A percentile compares a stretch with the other conserved stretches of the same genome.
phyloP scores from a whole-genome alignment of 2,797 vertebrate species.

The Melanogrammus aeglefinus region DNA sequence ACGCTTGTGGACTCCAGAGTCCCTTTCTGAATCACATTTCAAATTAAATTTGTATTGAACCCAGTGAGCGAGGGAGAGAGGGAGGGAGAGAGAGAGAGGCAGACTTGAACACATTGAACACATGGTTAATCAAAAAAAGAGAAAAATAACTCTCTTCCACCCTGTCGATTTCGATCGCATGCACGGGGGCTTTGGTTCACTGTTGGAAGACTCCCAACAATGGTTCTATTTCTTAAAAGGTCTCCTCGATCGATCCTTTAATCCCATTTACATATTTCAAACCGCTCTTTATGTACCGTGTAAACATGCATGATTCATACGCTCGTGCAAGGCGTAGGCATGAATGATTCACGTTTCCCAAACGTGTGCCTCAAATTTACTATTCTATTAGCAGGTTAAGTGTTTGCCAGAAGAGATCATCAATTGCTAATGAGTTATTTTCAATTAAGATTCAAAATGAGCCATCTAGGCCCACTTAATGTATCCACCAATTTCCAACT shows the following conservation, averaged over 20 bases:
- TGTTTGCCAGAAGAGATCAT: background rate
- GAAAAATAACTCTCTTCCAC: background rate
- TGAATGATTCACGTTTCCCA: too few species aligned
- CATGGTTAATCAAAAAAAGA: background rate
- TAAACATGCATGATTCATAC: background rate
- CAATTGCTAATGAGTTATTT: background rate
- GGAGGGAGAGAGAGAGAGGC: conserved; percentile 14
- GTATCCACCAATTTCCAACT: conserved; percentile 24
- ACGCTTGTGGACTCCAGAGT: conserved; percentile 58
- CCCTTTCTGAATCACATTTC: conserved; percentile 63
- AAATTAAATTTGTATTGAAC: conserved; percentile 68
- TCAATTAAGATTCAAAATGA: background rate
- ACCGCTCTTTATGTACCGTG: background rate
- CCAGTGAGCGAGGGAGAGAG: conserved; percentile 30
- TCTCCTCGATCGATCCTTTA: background rate
- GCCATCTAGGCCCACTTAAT: conserved; percentile 22
- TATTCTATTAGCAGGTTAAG: background rate
- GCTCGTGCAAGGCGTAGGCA: too few species aligned
- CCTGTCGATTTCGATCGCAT: background rate
- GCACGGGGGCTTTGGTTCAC: background rate
- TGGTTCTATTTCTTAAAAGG: background rate
- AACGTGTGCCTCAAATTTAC: background rate
- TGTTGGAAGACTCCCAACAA: background rate
- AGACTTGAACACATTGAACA: conserved; percentile 15
- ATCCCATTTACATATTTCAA: background rate